These are phyloP conservation scores for Criorhina ranunculi DNA, from an alignment of 2,888 invertebrate species.

Conservation along the genomic window DNA sequence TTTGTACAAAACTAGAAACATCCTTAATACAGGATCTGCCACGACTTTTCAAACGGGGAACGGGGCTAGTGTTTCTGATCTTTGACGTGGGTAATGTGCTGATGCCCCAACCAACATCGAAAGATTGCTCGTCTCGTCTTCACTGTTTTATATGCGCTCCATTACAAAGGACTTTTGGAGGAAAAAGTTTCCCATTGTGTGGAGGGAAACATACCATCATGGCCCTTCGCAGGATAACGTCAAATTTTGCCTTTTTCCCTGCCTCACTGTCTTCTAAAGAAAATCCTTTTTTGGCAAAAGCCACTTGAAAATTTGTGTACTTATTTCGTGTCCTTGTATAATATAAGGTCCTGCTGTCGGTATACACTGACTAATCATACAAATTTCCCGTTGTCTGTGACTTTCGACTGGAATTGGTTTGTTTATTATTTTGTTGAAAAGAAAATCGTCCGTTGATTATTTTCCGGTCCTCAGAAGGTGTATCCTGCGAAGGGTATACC, in stretches of 20 bases:
- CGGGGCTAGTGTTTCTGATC: constrained; percentile 52
- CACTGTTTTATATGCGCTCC: constrained; percentile 57
- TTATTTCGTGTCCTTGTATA: constrained; percentile 50
- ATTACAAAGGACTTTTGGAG: constrained; percentile 71
- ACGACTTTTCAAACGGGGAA: constrained; percentile 17
- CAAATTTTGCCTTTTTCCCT: constrained; percentile 54
- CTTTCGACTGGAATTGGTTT: constrained; percentile 68
- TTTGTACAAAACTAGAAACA: constrained; percentile 70
- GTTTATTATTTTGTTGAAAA: constrained; percentile 75
- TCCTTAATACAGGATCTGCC: constrained; percentile 63
- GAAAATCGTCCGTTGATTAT: constrained; percentile 76
- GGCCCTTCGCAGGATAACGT: constrained; percentile 35
- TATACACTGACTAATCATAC: constrained; percentile 72
- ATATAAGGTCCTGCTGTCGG: constrained; percentile 35
- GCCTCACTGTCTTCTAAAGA: constrained; percentile 35
- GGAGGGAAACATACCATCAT: no score
- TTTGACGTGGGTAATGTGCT: constrained; percentile 59
- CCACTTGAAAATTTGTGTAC: constrained; percentile 60
- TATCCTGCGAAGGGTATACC: not conserved
- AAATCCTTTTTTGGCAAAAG: constrained; percentile 60
- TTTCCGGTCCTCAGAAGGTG: constrained; percentile 69
- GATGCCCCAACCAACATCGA: constrained; percentile 6
- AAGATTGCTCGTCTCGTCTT: constrained; percentile 50
- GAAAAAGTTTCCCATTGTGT: constrained; percentile 51
- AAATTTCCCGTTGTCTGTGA: constrained; percentile 63